Conservation (phyloP, 2,797 vertebrate genomes). For the Xiphophorus birchmanni region DNA sequence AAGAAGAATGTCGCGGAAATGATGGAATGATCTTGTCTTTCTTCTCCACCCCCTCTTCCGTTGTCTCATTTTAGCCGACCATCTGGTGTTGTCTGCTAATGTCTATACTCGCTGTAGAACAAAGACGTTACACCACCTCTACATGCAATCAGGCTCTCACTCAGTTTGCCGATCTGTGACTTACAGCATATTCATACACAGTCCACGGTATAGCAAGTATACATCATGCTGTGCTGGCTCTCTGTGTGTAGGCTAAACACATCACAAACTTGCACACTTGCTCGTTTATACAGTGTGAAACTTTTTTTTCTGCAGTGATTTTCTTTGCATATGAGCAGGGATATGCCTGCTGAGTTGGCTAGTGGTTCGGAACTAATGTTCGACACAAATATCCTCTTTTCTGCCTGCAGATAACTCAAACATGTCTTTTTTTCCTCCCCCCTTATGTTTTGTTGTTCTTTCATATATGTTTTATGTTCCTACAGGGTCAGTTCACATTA, state of each 20-base stretch:
- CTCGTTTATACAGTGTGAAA: slow-evolving; percentile 32
- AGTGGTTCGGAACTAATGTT: slow-evolving; percentile 45
- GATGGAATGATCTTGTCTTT: slow-evolving; percentile 74
- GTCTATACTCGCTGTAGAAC: slow-evolving; percentile 62
- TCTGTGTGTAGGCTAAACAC: slow-evolving; percentile 23
- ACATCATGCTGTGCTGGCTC: slow-evolving; percentile 53
- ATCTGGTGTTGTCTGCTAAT: slow-evolving; percentile 76
- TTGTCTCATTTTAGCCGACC: slow-evolving; percentile 71
- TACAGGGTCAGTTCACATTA: not conserved
- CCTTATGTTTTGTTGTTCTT: not conserved
- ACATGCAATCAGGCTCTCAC: slow-evolving; percentile 20
- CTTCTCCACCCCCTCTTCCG: slow-evolving; percentile 67
- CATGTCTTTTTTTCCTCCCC: slow-evolving; percentile 6
- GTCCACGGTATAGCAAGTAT: slow-evolving; percentile 35
- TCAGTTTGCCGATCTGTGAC: slow-evolving; percentile 38
- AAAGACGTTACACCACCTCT: slow-evolving; percentile 69
- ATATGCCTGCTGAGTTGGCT: slow-evolving; percentile 59
- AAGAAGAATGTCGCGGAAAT: slow-evolving; percentile 73
- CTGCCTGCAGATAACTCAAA: slow-evolving; percentile 53
- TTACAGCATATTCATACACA: slow-evolving; percentile 32
- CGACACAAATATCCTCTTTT: slow-evolving; percentile 64
- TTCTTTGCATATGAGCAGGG: slow-evolving; percentile 43
- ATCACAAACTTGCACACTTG: slow-evolving; percentile 8
- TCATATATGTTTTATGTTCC: slow-evolving; percentile 8
- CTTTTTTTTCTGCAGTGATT: slow-evolving; percentile 28